These are phyloP conservation scores for Microdon myrmicae DNA, from an alignment of 2,888 invertebrate genomes.

Conservation along the genomic window DNA sequence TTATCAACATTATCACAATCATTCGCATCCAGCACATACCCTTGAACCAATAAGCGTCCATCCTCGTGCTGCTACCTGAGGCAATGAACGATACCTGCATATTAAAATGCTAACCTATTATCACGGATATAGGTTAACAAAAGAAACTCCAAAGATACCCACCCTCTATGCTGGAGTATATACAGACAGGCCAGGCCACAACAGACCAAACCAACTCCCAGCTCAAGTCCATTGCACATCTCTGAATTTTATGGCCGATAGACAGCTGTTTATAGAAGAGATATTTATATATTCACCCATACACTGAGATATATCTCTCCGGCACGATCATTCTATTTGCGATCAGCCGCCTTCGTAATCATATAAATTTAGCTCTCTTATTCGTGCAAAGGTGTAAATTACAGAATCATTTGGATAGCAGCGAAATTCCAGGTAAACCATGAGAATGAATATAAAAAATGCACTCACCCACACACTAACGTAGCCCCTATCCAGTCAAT, in stretches of 20 bases:
- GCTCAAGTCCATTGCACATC: not conserved
- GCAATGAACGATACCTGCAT: constrained; percentile 52
- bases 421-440: constrained; percentile 42
- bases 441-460: constrained; percentile 1
- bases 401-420: constrained; percentile 9
- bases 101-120: constrained; percentile 53
- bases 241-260: constrained; percentile 4
- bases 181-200: constrained; percentile 23
- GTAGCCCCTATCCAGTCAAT: not conserved
- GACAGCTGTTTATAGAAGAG: constrained; percentile 41
- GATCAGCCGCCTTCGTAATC: not conserved
- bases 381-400: constrained; percentile 24
- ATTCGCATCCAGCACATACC: constrained; percentile 40
- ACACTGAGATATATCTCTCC: not conserved
- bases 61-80: constrained; percentile 44
- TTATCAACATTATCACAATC: constrained; percentile 13
- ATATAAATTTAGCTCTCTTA: constrained; percentile 23
- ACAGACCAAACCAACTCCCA: not conserved
- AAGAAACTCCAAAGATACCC: constrained; percentile 49
- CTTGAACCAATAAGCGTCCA: constrained; percentile 52
- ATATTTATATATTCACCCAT: constrained; percentile 8
- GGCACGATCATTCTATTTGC: not conserved
- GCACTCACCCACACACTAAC: constrained; percentile 7
- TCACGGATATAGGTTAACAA: constrained; percentile 53
- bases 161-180: constrained; percentile 28